phyloP scores from a whole-genome alignment of 2,113 vertebrate genomes.

The Malurus elegans region DNA sequence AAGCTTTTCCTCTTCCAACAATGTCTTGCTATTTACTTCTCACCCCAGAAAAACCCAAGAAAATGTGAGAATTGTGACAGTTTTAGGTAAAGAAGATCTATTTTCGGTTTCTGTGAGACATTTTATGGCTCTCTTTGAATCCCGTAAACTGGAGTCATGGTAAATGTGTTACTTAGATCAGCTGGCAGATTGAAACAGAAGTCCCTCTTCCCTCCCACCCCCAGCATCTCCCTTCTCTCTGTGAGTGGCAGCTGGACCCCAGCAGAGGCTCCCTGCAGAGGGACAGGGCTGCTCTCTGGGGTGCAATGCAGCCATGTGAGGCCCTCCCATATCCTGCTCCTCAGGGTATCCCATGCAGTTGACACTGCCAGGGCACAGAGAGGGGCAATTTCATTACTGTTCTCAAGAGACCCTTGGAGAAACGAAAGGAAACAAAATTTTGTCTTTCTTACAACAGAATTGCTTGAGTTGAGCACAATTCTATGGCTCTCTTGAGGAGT shows the following conservation, averaged over 20 bases:
- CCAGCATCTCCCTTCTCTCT: background rate
- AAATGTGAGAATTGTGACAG: conserved; percentile 20
- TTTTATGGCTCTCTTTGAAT: background rate
- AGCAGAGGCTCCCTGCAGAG: background rate
- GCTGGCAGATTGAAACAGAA: background rate
- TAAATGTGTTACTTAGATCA: conserved; percentile 1
- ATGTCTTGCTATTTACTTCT: conserved; percentile 31
- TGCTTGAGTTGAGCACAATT: background rate
- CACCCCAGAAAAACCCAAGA: conserved; percentile 10
- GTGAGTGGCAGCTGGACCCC: background rate
- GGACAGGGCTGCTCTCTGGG: background rate
- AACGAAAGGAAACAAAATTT: background rate
- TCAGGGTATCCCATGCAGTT: background rate
- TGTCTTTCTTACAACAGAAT: background rate
- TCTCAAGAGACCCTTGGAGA: background rate
- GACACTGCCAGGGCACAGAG: background rate
- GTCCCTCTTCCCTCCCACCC: accelerated
- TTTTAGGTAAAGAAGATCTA: conserved; percentile 43
- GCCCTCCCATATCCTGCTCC: background rate
- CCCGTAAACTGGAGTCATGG: background rate
- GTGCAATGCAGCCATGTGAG: background rate
- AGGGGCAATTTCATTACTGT: background rate
- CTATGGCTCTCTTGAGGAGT: background rate
- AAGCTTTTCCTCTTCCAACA: background rate
- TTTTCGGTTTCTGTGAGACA: conserved; percentile 19